Percentiles rank a stretch among this genome's conserved stretches.
phyloP scores from a whole-genome alignment of 2,888 invertebrate species.

The Trilocha varians region DNA sequence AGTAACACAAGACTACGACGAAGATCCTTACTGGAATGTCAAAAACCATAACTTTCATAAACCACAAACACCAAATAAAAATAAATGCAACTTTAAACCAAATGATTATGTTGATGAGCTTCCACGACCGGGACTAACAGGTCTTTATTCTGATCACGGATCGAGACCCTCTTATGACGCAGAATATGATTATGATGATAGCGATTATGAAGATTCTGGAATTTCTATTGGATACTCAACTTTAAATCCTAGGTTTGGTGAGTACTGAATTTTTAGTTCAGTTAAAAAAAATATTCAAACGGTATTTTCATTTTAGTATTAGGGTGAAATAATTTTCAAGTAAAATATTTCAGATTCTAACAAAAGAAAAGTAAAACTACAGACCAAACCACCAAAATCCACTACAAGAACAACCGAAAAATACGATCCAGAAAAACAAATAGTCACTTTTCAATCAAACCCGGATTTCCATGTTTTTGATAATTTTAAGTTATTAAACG shows the following conservation, averaged over 20 bases:
- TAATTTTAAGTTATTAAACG: conserved; percentile 55
- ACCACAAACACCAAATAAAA: conserved; percentile 18
- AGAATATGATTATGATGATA: conserved; percentile 18
- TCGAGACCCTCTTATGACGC: conserved; percentile 27
- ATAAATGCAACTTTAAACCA: conserved; percentile 26
- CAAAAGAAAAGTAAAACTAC: conserved; percentile 14
- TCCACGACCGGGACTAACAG: conserved; percentile 52
- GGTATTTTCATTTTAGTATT: too few relatives aligned
- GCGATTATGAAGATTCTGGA: conserved; percentile 30
- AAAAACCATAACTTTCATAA: conserved; percentile 39
- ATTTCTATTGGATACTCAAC: conserved; percentile 45
- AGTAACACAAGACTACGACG: conserved; percentile 36
- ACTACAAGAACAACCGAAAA: conserved; percentile 23
- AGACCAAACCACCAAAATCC: conserved; percentile 28
- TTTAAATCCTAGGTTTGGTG: conserved; percentile 53
- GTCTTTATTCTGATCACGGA: conserved; percentile 48
- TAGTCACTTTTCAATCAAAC: conserved; percentile 46
- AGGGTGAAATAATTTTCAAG: too few relatives aligned
- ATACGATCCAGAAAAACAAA: conserved; percentile 35
- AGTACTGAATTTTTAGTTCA: too few relatives aligned
- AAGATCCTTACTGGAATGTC: conserved; percentile 60
- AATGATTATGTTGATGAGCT: conserved; percentile 49
- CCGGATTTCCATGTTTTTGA: conserved; percentile 57
- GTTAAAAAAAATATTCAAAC: too few relatives aligned
- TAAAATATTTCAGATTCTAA: conserved; percentile 10